Conservation (phyloP, 2,888 invertebrate species). For the Ennomos fuscantarius region DNA sequence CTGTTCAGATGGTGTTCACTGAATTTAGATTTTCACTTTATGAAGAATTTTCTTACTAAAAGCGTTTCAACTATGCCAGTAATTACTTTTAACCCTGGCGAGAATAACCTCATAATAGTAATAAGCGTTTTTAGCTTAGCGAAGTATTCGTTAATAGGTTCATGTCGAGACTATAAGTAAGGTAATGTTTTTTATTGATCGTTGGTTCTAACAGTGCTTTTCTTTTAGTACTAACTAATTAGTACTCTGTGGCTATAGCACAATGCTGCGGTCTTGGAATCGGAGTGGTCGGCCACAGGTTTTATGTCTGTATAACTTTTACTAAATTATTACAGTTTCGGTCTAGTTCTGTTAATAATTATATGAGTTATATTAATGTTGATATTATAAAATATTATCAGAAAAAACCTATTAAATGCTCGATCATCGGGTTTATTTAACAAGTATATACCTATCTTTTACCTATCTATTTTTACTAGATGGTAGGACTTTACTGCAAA, state of each 20-base stretch:
- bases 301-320: slow-evolving; percentile 24
- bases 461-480: no score
- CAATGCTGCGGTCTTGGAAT: slow-evolving; percentile 20
- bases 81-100: slow-evolving; percentile 18
- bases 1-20: slow-evolving; percentile 17
- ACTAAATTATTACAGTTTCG: no score
- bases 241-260: slow-evolving; percentile 19
- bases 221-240: slow-evolving; percentile 5
- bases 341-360: no score
- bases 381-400: no score
- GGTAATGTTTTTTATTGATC: slow-evolving; percentile 23
- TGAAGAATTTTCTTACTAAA: slow-evolving; percentile 20
- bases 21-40: slow-evolving; percentile 24
- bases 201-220: slow-evolving; percentile 11
- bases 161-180: slow-evolving; percentile 21
- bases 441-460: no score
- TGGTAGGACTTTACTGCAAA: no score
- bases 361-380: no score
- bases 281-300: slow-evolving; percentile 35
- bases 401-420: no score
- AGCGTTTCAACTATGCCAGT: slow-evolving; percentile 15
- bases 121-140: slow-evolving; percentile 21
- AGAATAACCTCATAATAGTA: slow-evolving; percentile 19
- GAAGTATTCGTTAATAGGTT: slow-evolving; percentile 19
- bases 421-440: no score